Percentiles rank a stretch among this genome's conserved stretches.
Conservation (phyloP, 2,888 invertebrate species). For the Tiliacea citrago region DNA sequence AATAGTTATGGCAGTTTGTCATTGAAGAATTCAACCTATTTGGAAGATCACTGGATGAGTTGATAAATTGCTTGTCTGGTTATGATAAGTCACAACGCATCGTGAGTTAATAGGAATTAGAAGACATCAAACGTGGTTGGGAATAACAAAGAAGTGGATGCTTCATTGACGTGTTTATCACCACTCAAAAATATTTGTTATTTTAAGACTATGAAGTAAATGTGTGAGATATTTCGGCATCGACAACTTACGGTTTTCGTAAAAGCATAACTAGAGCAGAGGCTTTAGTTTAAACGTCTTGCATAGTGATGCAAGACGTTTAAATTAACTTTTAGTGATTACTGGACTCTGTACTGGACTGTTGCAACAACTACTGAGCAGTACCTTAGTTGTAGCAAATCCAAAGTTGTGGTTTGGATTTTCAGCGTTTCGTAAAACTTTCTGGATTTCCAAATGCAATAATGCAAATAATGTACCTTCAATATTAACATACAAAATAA, state of each 20-base stretch:
- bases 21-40: conserved; percentile 37
- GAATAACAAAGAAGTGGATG: neutral
- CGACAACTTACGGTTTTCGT: neutral
- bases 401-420: neutral
- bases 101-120: neutral
- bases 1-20: conserved; percentile 19
- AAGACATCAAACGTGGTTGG: neutral
- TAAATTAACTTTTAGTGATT: neutral
- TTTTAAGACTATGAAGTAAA: too few species aligned
- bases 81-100: conserved; percentile 24
- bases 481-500: neutral
- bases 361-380: neutral
- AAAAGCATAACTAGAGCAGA: too few species aligned
- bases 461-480: conserved; percentile 4
- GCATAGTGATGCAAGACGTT: too few species aligned
- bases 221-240: neutral
- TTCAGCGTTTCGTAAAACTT: neutral
- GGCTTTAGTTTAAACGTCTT: too few species aligned
- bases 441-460: neutral
- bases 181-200: neutral
- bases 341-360: neutral
- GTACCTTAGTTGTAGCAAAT: neutral
- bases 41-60: conserved; percentile 31
- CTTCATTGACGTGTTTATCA: neutral
- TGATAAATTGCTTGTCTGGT: conserved; percentile 34